Base-by-base conservation (phyloP, 2,888 invertebrate genomes). In the Rhingia campestris region DNA sequence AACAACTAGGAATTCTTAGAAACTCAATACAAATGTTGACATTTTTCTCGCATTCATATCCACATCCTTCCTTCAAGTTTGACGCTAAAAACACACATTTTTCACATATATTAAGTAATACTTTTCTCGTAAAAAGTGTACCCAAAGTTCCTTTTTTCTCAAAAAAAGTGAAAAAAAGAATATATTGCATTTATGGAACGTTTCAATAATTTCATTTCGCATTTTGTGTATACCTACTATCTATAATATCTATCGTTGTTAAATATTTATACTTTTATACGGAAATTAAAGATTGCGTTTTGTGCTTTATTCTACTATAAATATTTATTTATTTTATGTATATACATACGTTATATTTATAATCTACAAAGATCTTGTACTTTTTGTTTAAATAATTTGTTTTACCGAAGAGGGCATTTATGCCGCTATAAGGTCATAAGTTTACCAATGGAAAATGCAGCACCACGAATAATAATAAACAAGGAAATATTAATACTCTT, bases 201-300 rank as follows among this genome's bases (percentile, higher is more conserved):
- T 51, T 39, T 35, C 10, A 22, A 37, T 7, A 47, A 47, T 63
- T 63, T 64, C 14, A 56, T 49, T 59, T 63, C 47, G 47, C 69
- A 58, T 64, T 64, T 64, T 56, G 51, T 39, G 51, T 69, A 22
- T 22, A 2, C 22, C 22, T 22, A 22, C 22, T 22, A 22, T 22
- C 22, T 22, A 70, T 14, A 37, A 37, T 66, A 53, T 30, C 49
- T 63, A n/a, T 79, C 45, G 64, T 73, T 64, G 64, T 79, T 64
- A 73, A 59, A 79, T 77, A 58, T 77, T 64, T 64, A 63, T 63
- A 61, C 49, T 67, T 76, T 70, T 69, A 41, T 64, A 51, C 51
- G 39, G 5, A 41, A 32, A 51, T 66, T 70, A 61, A 63, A 41
- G 5, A 77, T 49, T 70, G 22, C 70, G 14, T 41, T 59, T 53